A percentile compares a stretch with the other conserved stretches of the same genome.
These are phyloP conservation scores for Ctenodactylus gundi DNA, from an alignment of 2,113 vertebrate genomes.

Conservation along the genomic window DNA sequence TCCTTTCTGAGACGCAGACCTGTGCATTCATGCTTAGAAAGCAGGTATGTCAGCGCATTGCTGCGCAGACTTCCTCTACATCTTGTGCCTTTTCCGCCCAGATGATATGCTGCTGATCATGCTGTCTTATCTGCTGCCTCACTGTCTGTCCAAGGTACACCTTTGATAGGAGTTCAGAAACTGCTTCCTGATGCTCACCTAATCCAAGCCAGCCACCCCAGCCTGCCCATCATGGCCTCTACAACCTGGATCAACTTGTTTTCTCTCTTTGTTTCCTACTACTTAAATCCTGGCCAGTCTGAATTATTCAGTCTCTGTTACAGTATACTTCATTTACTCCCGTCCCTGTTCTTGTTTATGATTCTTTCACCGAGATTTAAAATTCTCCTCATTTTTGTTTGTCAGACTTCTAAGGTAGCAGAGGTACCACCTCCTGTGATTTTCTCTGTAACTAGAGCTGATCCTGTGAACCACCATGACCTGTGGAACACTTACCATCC, in stretches of 20 bases:
- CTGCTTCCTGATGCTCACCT: neutral
- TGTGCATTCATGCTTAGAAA: neutral
- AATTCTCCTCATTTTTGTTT: neutral
- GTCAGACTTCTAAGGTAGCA: neutral
- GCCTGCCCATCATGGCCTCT: neutral
- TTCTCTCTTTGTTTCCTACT: neutral
- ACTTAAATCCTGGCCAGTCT: neutral
- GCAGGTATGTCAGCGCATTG: neutral
- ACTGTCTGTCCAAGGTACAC: neutral
- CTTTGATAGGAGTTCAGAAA: neutral
- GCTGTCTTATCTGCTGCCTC: neutral
- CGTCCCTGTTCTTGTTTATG: neutral
- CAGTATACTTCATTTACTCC: neutral
- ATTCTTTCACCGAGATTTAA: neutral
- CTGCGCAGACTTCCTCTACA: neutral
- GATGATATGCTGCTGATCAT: neutral
- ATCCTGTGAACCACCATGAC: neutral
- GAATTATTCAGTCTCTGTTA: neutral
- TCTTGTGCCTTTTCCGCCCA: neutral
- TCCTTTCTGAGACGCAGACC: neutral
- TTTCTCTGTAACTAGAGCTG: neutral
- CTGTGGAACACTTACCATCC: neutral
- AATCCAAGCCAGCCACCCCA: neutral
- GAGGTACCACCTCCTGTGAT: neutral
- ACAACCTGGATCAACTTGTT: neutral